Evolutionary conservation across 2,888 invertebrate species (phyloP), one percentile per base, ranked within the genome.

Genomic region (Cheilosia grossa): DNA sequence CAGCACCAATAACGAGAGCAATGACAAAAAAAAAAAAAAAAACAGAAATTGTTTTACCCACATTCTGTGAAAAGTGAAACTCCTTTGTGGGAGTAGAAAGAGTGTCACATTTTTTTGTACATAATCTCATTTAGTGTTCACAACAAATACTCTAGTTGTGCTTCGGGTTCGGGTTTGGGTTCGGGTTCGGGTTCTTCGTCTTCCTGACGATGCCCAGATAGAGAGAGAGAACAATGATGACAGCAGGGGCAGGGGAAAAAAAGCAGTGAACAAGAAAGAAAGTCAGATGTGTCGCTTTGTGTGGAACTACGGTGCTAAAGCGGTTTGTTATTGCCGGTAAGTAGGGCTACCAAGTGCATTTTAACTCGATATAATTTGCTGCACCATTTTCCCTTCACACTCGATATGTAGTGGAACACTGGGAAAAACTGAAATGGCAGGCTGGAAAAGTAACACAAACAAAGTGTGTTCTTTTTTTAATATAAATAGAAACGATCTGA

Each of bases 121-220:
- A 79, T 79, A 83, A 80, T 83, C 83, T 80, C 74, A 75, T 83
- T 80, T 80, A 54, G 83, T 75, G 80, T 80, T 64, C 74, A 79
- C 67, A 64, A 69, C 59, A 70, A 83, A 72, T 73, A 53, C 17
- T 19, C 40, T 5, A 9, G 19, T 15, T 27, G 37, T n/a, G 15
- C 42, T 64, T 19, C 56, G 37, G 27, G 19, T 19, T 30, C 44
- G n/a, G n/a, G n/a, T n/a, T n/a, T n/a, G n/a, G n/a, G n/a, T n/a
- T n/a, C n/a, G n/a, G n/a, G n/a, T 64, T 19, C 56, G 37, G 27
- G 19, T 19, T 30, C 44, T 49, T 30, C 44, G 24, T 15, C 5
- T 13, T 59, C 7, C 17, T 17, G 17, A 19, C 17, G 37, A 15
- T 61, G 64, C 40, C 54, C 21, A 6, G 51, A 27, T 19, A 9